phyloP scores from a whole-genome alignment of 2,797 vertebrate species.

The Silurus lanzhouensis region DNA sequence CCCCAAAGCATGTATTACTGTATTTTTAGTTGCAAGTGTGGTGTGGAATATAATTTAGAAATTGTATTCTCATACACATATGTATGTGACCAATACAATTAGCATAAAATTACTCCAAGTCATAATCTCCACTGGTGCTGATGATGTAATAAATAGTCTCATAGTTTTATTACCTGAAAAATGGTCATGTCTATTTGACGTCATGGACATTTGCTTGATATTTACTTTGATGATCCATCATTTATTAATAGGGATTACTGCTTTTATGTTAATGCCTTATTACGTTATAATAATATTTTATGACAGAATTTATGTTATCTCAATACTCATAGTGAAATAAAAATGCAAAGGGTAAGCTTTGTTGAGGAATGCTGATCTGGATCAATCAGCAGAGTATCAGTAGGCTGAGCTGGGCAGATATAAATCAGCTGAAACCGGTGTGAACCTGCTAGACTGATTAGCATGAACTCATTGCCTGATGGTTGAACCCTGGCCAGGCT shows the following conservation, averaged over 20 bases:
- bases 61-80: background rate
- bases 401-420: background rate
- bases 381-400: background rate
- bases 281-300: background rate
- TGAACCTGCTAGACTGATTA: slow-evolving; percentile 12
- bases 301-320: background rate
- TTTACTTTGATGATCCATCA: background rate
- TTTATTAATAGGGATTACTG: background rate
- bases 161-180: no score
- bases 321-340: background rate
- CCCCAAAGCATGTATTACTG: background rate
- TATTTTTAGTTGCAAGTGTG: background rate
- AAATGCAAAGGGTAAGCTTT: background rate
- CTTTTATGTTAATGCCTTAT: no score
- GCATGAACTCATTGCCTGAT: background rate
- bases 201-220: background rate
- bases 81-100: background rate
- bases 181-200: background rate
- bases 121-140: background rate
- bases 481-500: background rate
- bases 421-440: background rate
- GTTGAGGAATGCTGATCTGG: background rate
- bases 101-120: background rate
- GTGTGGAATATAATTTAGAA: background rate
- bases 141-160: background rate